Percentiles rank a stretch among this genome's conserved stretches.
These are phyloP conservation scores for Corythoichthys haematopterus DNA, from an alignment of 2,113 vertebrate genomes.

Conservation along the genomic window DNA sequence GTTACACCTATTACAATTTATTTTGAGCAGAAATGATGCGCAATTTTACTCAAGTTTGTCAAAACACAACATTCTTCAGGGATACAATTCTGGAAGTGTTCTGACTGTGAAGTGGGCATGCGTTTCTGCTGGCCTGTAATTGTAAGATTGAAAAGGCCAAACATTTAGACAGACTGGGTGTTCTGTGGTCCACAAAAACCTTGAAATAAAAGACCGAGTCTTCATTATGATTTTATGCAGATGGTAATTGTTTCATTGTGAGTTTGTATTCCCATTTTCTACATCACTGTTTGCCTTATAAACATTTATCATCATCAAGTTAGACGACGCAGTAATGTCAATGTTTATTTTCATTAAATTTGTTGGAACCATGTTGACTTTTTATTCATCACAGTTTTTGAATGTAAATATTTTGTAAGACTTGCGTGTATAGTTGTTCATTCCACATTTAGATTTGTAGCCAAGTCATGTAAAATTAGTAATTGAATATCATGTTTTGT, in stretches of 20 bases:
- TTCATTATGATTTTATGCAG: conserved; percentile 52
- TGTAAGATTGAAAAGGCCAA: conserved; percentile 47
- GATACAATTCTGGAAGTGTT: conserved; percentile 31
- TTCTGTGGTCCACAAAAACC: conserved; percentile 42
- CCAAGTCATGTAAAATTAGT: conserved; percentile 6
- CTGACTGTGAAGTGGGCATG: conserved; percentile 22
- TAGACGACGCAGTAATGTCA: neutral
- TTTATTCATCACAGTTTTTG: conserved; percentile 11
- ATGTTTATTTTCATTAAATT: conserved; percentile 19
- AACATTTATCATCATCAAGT: conserved; percentile 5
- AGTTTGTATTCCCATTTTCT: neutral
- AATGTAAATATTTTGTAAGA: conserved; percentile 26
- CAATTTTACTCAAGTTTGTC: conserved; percentile 26
- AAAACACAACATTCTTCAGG: conserved; percentile 35
- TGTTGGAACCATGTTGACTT: conserved; percentile 1
- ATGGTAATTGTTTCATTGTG: conserved; percentile 53
- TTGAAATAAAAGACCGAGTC: conserved; percentile 49
- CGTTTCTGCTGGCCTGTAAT: conserved; percentile 31
- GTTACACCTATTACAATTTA: conserved; percentile 12
- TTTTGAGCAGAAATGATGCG: conserved; percentile 18
- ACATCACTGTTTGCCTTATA: conserved; percentile 14
- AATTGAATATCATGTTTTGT: neutral
- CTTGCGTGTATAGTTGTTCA: conserved; percentile 6
- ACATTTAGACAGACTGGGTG: conserved; percentile 38
- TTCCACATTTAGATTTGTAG: conserved; percentile 21